phyloP scores from a whole-genome alignment of 2,797 vertebrate genomes.

The Lemur catta region DNA sequence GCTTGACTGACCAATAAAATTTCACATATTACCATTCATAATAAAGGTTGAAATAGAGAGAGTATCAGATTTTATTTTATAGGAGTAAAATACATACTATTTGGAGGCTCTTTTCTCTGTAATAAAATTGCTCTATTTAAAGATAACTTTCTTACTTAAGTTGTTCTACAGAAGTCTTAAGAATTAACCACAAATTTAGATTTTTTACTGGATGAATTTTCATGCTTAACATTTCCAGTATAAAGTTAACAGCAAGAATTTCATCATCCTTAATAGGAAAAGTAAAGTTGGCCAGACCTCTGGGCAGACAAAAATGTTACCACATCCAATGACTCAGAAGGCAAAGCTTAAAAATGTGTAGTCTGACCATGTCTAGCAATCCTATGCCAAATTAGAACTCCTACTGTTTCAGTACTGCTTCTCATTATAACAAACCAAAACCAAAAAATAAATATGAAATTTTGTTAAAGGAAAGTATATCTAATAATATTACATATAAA shows the following conservation, averaged over 20 bases:
- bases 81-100: not conserved
- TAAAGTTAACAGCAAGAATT: conserved; percentile 58
- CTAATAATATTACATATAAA: not conserved
- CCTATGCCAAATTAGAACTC: conserved; percentile 24
- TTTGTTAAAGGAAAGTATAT: not conserved
- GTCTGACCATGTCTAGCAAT: conserved; percentile 37
- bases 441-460: not conserved
- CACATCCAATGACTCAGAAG: conserved; percentile 50
- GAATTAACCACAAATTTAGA: conserved; percentile 28
- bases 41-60: not conserved
- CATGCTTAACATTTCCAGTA: conserved; percentile 58
- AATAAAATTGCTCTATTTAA: not conserved
- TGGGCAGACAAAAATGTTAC: conserved; percentile 45
- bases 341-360: conserved; percentile 51
- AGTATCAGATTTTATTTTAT: not conserved
- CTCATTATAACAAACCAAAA: not conserved
- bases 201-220: conserved; percentile 60
- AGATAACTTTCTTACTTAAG: conserved; percentile 30
- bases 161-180: conserved; percentile 56
- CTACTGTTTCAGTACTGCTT: not conserved
- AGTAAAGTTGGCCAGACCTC: conserved; percentile 26
- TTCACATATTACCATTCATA: not conserved
- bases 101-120: not conserved
- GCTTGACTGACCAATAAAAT: conserved; percentile 1
- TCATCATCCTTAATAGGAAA: conserved; percentile 54